Conservation (phyloP, 2,888 invertebrate species). For the Eumacrocentrus americanus region DNA sequence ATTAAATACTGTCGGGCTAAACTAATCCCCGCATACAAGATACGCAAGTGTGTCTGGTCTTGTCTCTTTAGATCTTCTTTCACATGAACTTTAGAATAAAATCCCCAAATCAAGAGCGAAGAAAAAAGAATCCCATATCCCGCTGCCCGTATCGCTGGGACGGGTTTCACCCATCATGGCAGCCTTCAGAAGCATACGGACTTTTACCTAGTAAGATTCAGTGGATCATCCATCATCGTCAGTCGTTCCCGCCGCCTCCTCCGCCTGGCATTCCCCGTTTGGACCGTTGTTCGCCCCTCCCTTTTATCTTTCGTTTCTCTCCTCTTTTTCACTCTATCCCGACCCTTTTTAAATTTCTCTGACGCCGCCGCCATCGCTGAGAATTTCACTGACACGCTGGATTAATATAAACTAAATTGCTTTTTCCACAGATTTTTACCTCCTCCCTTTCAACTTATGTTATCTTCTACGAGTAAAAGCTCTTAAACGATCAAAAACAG, state of each 20-base stretch:
- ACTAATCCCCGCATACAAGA: background rate
- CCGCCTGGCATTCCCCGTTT: conserved; percentile 33
- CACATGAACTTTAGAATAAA: conserved; percentile 8
- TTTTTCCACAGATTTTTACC: conserved; percentile 6
- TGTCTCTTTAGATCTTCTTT: background rate
- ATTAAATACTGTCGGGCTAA: background rate
- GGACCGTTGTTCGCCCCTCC: conserved; percentile 38
- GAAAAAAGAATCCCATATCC: conserved; percentile 19
- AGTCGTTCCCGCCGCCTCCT: conserved; percentile 52
- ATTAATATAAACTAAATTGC: conserved; percentile 28
- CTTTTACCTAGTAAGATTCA: conserved; percentile 51
- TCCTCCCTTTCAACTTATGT: background rate
- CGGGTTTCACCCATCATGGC: conserved; percentile 42
- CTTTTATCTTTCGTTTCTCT: conserved; percentile 29
- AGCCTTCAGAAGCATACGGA: conserved; percentile 57
- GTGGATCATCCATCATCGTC: conserved; percentile 61
- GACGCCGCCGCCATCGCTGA: conserved; percentile 51
- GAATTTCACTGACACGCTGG: conserved; percentile 39
- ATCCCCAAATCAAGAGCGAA: background rate
- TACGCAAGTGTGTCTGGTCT: no score
- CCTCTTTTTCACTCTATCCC: conserved; percentile 33
- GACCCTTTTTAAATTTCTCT: conserved; percentile 49
- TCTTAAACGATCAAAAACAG: background rate
- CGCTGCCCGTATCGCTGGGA: conserved; percentile 15
- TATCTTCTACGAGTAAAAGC: background rate